Base-by-base conservation (phyloP, 2,797 vertebrate species). In the Salarias fasciatus region DNA sequence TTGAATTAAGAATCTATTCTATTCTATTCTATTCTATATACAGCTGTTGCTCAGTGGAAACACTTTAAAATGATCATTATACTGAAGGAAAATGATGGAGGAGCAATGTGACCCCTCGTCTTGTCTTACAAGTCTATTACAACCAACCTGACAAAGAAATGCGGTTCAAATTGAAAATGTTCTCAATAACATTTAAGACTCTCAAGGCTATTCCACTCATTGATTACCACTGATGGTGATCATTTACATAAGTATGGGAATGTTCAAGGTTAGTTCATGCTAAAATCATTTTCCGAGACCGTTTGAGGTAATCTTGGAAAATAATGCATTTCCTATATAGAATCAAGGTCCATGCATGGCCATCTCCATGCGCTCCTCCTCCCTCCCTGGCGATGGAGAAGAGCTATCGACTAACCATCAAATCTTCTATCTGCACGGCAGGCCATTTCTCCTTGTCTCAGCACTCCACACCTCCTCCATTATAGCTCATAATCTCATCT, bases 321-420 rank as follows among this genome's bases (percentile, higher is more conserved):
- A 90, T 85, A 92, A 93, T 91, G 91, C 86, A 88, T 91, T 92
- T 91, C 76, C 90, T 84, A 83, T 84, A 82, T 85, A 82, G 88
- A 84, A 90, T 89, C 88, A 91, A 90, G 89, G 91, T 87, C 82
- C 81, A 65, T 81, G 85, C 77, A 51, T 61, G 80, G 68, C 69
- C 76, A 70, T 88, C 86, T 57, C 63, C 63, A 40, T 12, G 55
- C 75, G 68, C 77, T 49, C 18, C 42, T 48, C 15, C 46, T 29
- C 74, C 11, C 51, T 53, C 51, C 77, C 71, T 71, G 71, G 75
- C 83, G 86, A 84, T 87, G 85, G 52, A 91, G 91, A 86, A 84
- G 84, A 84, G 90, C 85, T 95, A 96, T 96, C 91, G 95, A 96
- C 93, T 93, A 95, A 90, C 94, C 94, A 95, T 96, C 95, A 96